Base-by-base conservation (phyloP, 2,113 vertebrate species). In the Suncus etruscus region DNA sequence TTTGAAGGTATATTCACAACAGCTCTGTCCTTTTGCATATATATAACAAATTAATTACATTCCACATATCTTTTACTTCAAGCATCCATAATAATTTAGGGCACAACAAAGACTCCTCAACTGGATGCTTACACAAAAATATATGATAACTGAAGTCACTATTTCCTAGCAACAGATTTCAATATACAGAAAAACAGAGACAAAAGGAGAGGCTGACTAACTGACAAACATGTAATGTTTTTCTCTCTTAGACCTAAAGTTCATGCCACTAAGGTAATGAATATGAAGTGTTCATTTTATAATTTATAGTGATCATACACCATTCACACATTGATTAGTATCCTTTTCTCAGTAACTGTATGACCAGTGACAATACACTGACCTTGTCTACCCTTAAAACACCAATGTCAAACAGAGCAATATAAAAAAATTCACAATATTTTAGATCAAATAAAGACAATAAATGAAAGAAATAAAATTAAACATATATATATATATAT, bases 81-180 rank as follows among this genome's bases (percentile, higher is more conserved):
- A 32, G 39, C 1, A 61, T 80, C 3, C 24, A 65, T 15, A 58
- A 94, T 27, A 2, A 3, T 16, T 77, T 90, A 0, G 6, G 3
- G 10, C 75, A 75, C 11, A n/a, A 31, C 65, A 73, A 82, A 82
- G 22, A 15, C 31, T 85, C 79, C 3, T 39, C 8, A 74, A 61
- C 11, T 72, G 18, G 54, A 24, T 31, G 1, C 3, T 48, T 66
- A 79, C 45, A 12, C 79, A 8, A 87, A 87, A 75, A 89, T 75
- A 86, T 90, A 50, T 31, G 51, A 27, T 72, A 58, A 83, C 89
- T 75, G 50, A 75, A 91, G 3, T 7, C 3, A 3, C 76, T 86
- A 58, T 61, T 61, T 22, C 58, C 15, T 22, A 61, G 58, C 16
- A 61, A 61, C 6, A 61, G 16, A 16, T 58, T 58, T 58, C 18